Percentiles rank a stretch among this genome's conserved stretches.
Evolutionary conservation across 2,113 vertebrate genomes (phyloP).

Genomic region (Microcebus griseorufus): DNA sequence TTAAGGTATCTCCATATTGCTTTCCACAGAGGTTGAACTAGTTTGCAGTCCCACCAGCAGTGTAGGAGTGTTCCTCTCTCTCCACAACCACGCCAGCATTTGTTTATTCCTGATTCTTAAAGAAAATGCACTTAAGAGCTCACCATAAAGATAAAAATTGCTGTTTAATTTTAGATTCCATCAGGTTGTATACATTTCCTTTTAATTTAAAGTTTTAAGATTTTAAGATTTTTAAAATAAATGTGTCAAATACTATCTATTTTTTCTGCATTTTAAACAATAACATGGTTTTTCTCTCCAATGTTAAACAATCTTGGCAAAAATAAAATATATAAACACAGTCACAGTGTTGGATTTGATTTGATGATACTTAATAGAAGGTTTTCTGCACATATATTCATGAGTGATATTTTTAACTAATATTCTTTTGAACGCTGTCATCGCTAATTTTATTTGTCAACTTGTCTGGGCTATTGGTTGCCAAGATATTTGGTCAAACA

Average conservation of each 20-base stretch:
- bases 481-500: not conserved
- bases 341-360: not conserved
- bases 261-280: not conserved
- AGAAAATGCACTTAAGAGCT: not conserved
- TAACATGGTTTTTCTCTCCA: not conserved
- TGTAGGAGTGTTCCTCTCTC: no score
- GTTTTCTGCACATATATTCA: not conserved
- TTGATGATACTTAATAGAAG: not conserved
- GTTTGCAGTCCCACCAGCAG: no score
- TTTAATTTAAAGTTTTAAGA: not conserved
- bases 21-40: no score
- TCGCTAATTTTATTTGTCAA: not conserved
- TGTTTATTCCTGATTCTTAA: no score
- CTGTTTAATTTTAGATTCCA: not conserved
- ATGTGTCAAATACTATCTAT: not conserved
- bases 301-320: not conserved
- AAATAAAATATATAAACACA: not conserved
- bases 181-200: not conserved
- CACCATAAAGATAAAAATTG: not conserved
- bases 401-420: not conserved
- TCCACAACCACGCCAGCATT: no score
- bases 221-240: not conserved
- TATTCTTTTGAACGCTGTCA: not conserved
- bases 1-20: no score
- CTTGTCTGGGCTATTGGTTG: not conserved